Base-by-base conservation (phyloP, 2,888 invertebrate species). In the Leptothorax acervorum region DNA sequence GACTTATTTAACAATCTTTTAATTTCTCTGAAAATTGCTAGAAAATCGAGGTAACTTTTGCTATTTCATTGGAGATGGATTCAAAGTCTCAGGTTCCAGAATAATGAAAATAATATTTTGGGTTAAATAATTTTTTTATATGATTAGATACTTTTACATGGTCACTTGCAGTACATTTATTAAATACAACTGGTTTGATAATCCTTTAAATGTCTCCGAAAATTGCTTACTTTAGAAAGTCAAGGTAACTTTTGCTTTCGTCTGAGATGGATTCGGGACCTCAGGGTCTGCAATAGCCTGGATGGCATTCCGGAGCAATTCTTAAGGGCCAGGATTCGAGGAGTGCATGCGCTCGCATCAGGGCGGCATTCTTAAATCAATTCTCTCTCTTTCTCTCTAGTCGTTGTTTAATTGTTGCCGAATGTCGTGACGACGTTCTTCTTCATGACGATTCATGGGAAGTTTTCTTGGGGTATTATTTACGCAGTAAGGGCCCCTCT, bases 291-390 rank as follows among this genome's bases (percentile, higher is more conserved):
- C 15, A 28, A 74, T 60, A 82, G 60, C 45, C 79, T 15, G 65
- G 62, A 45, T 73, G 74, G 82, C 85, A 90, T 90, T 90, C 85
- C 87, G 73, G 66, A 76, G 75, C 70, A 78, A 65, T 60, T 63
- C 82, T 86, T 88, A 90, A 88, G 86, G 88, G 86, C 76, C 74
- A 18, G 74, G 86, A 84, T 88, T 82, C 84, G 85, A 82, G 45
- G 85, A 82, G 45, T 85, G 83, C 84, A 73, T 79, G 89, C 87
- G 81, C 85, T 88, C 87, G 85, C 86, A 89, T 88, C 88, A 82
- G 73, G 83, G 75, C 88, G 87, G 88, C 88, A 91, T 91, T 91
- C 91, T 89, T 91, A 92, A 93, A 93, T 93, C 93, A 93, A 93
- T 93, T 94, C 23, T 23, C 23, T 23, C 23, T 23, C 23, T n/a